Evolutionary conservation across 2,888 invertebrate species (phyloP), one percentile per base, ranked within the genome.

Genomic region (Zeuzera pyrina): DNA sequence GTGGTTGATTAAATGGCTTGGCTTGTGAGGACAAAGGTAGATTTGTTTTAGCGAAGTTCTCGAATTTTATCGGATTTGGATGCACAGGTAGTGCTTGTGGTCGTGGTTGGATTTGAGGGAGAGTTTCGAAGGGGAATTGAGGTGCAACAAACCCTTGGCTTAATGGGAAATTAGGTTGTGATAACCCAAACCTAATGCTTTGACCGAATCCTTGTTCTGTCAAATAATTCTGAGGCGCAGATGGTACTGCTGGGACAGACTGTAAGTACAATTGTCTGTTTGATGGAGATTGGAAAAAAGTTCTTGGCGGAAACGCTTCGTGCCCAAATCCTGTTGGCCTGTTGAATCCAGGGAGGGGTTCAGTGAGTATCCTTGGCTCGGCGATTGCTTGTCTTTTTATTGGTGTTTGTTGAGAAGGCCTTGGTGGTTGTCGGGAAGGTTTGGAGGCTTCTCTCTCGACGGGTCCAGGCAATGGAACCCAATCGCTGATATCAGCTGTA

Each of bases 181-280:
- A 53, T 2, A 83, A 47, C 8, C 79, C 81, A 33, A 83, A 79
- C 45, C 78, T 59, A 31, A 79, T 59, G 33, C 65, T 66, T 39
- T 78, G 77, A 6, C 70, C 72, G 26, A 83, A 83, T 3, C 83
- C 83, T 49, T 76, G 76, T 15, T 83, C 83, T 1, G 60, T 57
- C 2, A 83, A 42, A 42, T 56, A 81, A 45, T 83, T 81, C 39
- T 83, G 83, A 3, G 83, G 78, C 1, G 81, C 83, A 11, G 79
- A 74, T 0, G 83, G 79, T 2, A 77, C 71, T 1, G 68, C 50
- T 1, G 67, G 70, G 3, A 74, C 56, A 0, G 79, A 73, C 33
- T 83, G 83, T 3, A 83, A 46, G 34, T 76, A 83, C 30, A 83
- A 42, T 37, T 78, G 81, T 28, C 71, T 63, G 29, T 74, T 79